Base-by-base conservation (phyloP, 2,797 vertebrate species). In the Synaphobranchus kaupii region DNA sequence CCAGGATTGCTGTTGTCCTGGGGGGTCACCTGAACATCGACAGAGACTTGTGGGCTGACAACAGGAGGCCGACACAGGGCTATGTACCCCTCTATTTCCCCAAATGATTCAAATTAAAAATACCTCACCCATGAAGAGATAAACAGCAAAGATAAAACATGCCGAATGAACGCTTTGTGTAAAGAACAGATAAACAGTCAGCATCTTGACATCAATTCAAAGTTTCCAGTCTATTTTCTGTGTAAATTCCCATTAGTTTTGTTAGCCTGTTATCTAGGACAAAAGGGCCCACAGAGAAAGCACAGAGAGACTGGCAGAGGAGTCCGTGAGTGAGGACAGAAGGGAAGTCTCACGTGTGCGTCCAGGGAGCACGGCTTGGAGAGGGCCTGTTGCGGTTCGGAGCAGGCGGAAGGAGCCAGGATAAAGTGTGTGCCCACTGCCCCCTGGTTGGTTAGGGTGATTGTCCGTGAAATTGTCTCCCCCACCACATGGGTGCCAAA, bases 401-500 rank as follows among this genome's bases (percentile, higher is more conserved):
- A 88, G 88, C 87, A 90, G 0, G 91, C 85, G 39, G 94, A 92
- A 0, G 84, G 90, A 82, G 94, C 93, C 90, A 99, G 89, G 89
- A 20, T 91, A 94, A 98, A 99, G 56, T 0, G 60, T 0, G 97
- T 96, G 92, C 96, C 96, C 93, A 98, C 87, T 78, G 97, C 97
- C 25, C 98, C 98, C 4, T 87, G 90, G 92, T 99, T 99, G 91
- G 94, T 97, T 95, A 99, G 92, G 47, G 91, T 97, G 95, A 99
- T 91, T 87, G 91, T 89, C 93, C 88, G 95, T 92, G 96, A 96
- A 90, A 97, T 92, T 52, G 94, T 97, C 92, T 99, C 96, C 73
- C 98, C 98, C 86, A 99, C 96, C 87, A 98, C 94, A 10, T 97
- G 96, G 87, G 94, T 95, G 85, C 98, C 98, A 12, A 99, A 98